Evolutionary conservation across 2,113 vertebrate species (phyloP).

Genomic region (Callithrix jacchus): DNA sequence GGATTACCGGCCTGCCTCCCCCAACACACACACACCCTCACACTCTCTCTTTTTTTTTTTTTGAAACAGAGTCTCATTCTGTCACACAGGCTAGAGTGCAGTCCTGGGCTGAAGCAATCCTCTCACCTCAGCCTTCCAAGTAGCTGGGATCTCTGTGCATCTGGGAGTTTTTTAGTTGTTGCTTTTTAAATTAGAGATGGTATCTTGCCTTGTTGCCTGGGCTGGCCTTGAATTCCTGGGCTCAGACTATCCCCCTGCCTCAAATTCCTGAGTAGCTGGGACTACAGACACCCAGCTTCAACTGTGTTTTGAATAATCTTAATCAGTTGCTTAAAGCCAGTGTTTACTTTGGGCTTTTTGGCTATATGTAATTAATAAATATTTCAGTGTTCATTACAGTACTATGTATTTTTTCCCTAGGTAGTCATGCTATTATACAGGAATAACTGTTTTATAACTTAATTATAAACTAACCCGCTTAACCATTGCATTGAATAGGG

Average conservation of each 20-base stretch:
- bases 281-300: neutral
- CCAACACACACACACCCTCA: too few relatives aligned
- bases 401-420: neutral
- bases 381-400: neutral
- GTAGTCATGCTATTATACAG: neutral
- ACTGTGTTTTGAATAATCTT: neutral
- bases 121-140: too few relatives aligned
- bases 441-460: neutral
- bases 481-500: neutral
- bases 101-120: too few relatives aligned
- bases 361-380: neutral
- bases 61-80: too few relatives aligned
- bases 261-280: neutral
- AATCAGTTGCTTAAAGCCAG: neutral
- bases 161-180: neutral
- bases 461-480: neutral
- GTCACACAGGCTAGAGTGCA: too few relatives aligned
- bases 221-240: neutral
- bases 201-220: neutral
- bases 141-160: too few relatives aligned
- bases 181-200: neutral
- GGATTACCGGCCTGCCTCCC: too few relatives aligned
- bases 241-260: neutral
- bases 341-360: neutral
- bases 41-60: too few relatives aligned